Evolutionary conservation across 2,113 vertebrate genomes (phyloP), one percentile per base, ranked within the genome.

Genomic region (Pachycephala philippinensis): DNA sequence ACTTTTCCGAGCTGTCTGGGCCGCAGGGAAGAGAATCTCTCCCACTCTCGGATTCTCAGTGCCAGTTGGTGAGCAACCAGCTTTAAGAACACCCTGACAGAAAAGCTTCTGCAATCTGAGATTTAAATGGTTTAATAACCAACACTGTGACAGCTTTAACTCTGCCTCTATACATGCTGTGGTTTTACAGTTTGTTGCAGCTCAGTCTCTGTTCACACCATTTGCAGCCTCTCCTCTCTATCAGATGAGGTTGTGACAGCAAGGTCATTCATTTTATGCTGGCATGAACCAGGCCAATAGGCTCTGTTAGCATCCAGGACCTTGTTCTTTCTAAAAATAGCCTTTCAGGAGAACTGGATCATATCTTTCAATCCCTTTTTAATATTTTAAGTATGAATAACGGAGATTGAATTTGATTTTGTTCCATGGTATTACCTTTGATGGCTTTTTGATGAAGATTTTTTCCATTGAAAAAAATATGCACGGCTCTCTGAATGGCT

Each of bases 261-360:
- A 95, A 90, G 82, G 90, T 92, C 71, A 77, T 75, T 87, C 35
- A 42, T 86, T 87, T 92, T 59, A 35, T 74, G 79, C 83, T 89
- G 85, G 75, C 83, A 22, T 57, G 54, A 92, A 77, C 50, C n/a
- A 84, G 70, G 50, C 63, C 64, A 69, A 65, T 86, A 83, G 63
- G 33, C 45, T 88, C 87, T 86, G 71, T 35, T 90, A 90, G 63
- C 63, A 90, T 86, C 70, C 66, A 72, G 71, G 50, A 83, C 39
- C 50, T 85, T 90, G 75, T 87, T 91, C 81, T 90, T 85, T 88
- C 90, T 86, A 88, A 93, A 96, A 90, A 92, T 79, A 93, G 49
- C 37, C 26, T 24, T 83, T 40, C 45, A 53, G 47, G 31, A 83
- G 70, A 72, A 66, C 63, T 85, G 75, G 69, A 65, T 85, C 9